A percentile compares a stretch with the other conserved stretches of the same genome.
Conservation (phyloP, 2,113 vertebrate genomes). For the Corythoichthys intestinalis region DNA sequence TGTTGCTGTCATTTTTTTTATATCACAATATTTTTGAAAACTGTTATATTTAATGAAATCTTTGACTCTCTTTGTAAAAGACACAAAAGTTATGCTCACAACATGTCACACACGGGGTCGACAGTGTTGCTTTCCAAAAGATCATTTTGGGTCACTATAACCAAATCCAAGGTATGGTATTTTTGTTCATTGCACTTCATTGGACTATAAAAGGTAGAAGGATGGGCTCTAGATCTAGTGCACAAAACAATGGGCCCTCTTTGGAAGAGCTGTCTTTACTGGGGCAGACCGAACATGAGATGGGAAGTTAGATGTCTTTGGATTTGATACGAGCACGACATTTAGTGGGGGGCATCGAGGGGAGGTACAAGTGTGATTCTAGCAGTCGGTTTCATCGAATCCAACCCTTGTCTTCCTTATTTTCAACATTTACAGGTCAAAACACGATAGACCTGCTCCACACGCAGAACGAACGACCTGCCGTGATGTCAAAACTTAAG, state of each 20-base stretch:
- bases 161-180: conserved; percentile 42
- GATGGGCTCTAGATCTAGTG: conserved; percentile 76
- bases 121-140: conserved; percentile 25
- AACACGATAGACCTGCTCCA: conserved; percentile 38
- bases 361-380: conserved; percentile 19
- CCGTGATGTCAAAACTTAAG: conserved; percentile 24
- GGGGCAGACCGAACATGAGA: conserved; percentile 48
- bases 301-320: conserved; percentile 40
- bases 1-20: conserved; percentile 45
- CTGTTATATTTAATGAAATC: conserved; percentile 2
- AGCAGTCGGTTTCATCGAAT: conserved; percentile 48
- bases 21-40: conserved; percentile 23
- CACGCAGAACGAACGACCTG: conserved; percentile 37
- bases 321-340: conserved; percentile 24
- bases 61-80: conserved; percentile 12
- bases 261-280: conserved; percentile 79
- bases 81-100: conserved; percentile 7
- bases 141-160: conserved; percentile 15
- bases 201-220: conserved; percentile 74
- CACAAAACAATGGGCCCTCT: conserved; percentile 74
- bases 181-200: conserved; percentile 80
- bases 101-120: conserved; percentile 23
- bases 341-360: neutral
- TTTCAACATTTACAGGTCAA: conserved; percentile 73
- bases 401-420: conserved; percentile 64